Base-by-base conservation (phyloP, 2,797 vertebrate genomes). In the Girardinus metallicus region DNA sequence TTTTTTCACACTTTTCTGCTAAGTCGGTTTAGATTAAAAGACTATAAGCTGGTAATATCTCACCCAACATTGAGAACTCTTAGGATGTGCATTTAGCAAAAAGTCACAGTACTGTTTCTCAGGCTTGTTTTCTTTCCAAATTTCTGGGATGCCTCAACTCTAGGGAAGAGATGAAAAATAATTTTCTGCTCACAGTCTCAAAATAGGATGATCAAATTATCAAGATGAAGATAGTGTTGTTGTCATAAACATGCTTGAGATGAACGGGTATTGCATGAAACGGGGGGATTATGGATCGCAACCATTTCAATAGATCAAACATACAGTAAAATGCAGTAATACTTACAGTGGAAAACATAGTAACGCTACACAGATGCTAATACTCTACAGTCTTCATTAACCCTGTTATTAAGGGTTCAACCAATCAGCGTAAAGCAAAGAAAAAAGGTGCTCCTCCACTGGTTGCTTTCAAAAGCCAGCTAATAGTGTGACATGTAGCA, bases 1-100 rank as follows among this genome's bases (percentile, higher is more conserved):
- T 76, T 79, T 75, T 77, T 89, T 85, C 89, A 51, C 49, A 51
- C 49, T 87, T 91, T 90, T 92, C 90, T 93, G 85, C 92, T 86
- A 79, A 82, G 64, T 39, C 5, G 18, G 4, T 11, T 68, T 12
- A 10, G 18, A 68, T 10, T 39, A 11, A 23, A 34, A 60, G 26
- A 6, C n/a, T 66, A 36, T 26, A 43, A 68, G 21, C 11, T 70
- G 10, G 7, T 43, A 23, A 6, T 70, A 43, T 70, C 4, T 70
- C 7, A 70, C 5, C 39, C 21, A 6, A 1, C 26, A 43, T 1
- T n/a, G 66, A 6, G 26, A 43, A 11, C 62, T 39, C 62, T 39
- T 10, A n/a, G 36, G 1, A 9, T 36, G 5, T 44, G 26, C 68
- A 71, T 7, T 44, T 71, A 7, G 26, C 26, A 13, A 41, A 43